Evolutionary conservation across 2,113 vertebrate genomes (phyloP).

Genomic region (Leptobrachium leishanense): DNA sequence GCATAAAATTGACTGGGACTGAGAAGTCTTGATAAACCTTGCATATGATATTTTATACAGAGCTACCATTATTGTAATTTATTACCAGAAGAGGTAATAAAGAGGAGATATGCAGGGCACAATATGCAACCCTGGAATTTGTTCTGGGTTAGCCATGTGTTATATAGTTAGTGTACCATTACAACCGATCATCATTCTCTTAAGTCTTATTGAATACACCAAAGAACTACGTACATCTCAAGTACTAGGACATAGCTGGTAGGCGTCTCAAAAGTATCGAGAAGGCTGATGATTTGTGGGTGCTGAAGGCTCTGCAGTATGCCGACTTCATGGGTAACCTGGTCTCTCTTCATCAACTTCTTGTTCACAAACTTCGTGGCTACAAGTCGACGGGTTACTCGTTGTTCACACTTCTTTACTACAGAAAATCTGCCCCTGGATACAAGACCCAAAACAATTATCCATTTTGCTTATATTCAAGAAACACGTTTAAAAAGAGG

Average conservation of each 20-base stretch:
- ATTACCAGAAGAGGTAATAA: no score
- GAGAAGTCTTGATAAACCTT: no score
- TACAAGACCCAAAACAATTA: background rate
- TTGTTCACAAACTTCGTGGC: constrained; percentile 96
- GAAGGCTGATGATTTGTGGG: constrained; percentile 84
- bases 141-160: no score
- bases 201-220: background rate
- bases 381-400: constrained; percentile 81
- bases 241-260: constrained; percentile 86
- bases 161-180: no score
- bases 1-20: no score
- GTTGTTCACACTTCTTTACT: constrained; percentile 92
- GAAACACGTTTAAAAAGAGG: no score
- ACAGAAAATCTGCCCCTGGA: constrained; percentile 94
- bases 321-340: constrained; percentile 89
- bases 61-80: no score
- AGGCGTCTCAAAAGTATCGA: constrained; percentile 91
- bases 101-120: no score
- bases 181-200: no score
- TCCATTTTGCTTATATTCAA: no score
- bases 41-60: no score
- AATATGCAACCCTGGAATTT: no score
- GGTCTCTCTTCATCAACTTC: constrained; percentile 93
- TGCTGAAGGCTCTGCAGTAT: constrained; percentile 91
- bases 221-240: constrained; percentile 80